These are phyloP conservation scores for Etheostoma nigrum DNA, from an alignment of 2,797 vertebrate species.

Conservation along the genomic window DNA sequence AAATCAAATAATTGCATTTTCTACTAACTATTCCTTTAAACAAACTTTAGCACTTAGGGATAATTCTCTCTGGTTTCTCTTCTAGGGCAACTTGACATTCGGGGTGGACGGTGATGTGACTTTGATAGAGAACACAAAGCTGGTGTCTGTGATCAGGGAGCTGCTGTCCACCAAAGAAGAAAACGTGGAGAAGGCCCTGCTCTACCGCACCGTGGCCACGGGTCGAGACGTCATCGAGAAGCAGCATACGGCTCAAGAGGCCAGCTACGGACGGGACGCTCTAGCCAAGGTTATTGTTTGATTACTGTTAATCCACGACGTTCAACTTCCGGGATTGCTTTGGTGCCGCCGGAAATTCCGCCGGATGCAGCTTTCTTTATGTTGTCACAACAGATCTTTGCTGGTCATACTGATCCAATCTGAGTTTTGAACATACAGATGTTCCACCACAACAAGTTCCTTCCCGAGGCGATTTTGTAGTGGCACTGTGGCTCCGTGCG, in stretches of 20 bases:
- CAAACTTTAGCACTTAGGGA: neutral
- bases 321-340: no score
- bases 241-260: conserved; percentile 94
- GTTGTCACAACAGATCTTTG: no score
- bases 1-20: neutral
- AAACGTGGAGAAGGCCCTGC: conserved; percentile 93
- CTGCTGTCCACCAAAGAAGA: conserved; percentile 92
- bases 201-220: conserved; percentile 96
- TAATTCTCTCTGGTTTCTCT: neutral
- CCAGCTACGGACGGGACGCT: conserved; percentile 94
- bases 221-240: conserved; percentile 97
- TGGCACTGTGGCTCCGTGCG: no score
- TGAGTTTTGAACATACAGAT: no score
- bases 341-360: no score
- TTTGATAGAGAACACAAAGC: conserved; percentile 90
- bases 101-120: conserved; percentile 91
- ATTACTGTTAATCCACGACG: no score
- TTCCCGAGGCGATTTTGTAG: no score
- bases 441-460: no score
- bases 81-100: conserved; percentile 94
- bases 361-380: no score
- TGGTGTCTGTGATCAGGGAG: conserved; percentile 88
- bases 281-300: conserved; percentile 90
- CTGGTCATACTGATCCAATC: no score
- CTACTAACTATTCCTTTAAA: neutral